Base-by-base conservation (phyloP, 2,113 vertebrate species). In the Trematocara macrostoma region DNA sequence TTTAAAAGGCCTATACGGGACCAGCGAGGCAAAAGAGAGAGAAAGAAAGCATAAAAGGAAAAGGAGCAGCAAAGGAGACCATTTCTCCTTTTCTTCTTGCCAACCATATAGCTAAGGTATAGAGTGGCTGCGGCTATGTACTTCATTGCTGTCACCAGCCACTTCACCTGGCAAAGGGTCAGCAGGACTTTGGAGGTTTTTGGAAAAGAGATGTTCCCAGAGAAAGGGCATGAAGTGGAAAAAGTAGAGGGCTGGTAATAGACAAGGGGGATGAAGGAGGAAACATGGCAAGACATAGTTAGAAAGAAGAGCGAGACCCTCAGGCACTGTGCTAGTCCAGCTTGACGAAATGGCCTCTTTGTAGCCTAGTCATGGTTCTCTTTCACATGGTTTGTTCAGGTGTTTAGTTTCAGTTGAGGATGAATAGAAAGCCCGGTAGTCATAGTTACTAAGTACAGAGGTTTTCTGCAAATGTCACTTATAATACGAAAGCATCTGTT, bases 381-480 rank as follows among this genome's bases (percentile, higher is more conserved):
- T 84, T 88, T 87, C 79, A 84, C 38, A 23, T 79, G 45, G 69
- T 89, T 91, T 86, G 78, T 79, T 64, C 84, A 90, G 89, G 89
- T 92, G 89, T 95, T 93, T 82, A 56, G 90, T 95, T 95, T 93
- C 93, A 95, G 93, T 86, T 93, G 29, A 90, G 78, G 67, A 87
- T 87, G 38, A 91, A 84, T 82, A 84, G 82, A 87, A 86, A 84
- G 51, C 29, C 42, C 55, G 23, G 90, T 91, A 26, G 87, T 87
- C 91, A 93, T 94, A 88, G 88, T 76, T 55, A 92, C 86, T 59
- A 85, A 87, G 79, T 57, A 82, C 11, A 55, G 56, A 82, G 74
- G 45, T 82, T 90, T 91, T 76, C 56, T 49, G 38, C 20, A 84
- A 87, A 84, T 76, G 71, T 51, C 59, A 82, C 38, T 53, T 55